Evolutionary conservation across 1,140 invertebrate genomes (phyloP).

Genomic region (Sarcophaga bullata): DNA sequence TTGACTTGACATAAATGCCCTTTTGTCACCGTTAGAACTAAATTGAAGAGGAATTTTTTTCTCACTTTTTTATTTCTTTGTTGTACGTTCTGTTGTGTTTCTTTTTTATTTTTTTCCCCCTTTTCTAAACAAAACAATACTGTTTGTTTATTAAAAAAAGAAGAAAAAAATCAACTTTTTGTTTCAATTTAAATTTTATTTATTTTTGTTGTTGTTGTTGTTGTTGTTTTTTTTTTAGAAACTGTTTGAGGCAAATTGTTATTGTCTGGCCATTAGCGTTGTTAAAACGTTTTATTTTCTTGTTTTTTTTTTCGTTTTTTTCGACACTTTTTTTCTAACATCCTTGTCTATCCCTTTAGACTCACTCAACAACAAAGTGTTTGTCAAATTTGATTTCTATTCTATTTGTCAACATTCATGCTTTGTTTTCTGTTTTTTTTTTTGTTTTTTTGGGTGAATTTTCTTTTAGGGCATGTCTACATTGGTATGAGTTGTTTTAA

Average conservation of each 20-base stretch:
- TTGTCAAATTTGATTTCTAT: conserved; percentile 11
- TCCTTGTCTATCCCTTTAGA: neutral
- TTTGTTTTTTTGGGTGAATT: neutral
- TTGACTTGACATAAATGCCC: conserved; percentile 1
- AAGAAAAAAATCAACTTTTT: no score
- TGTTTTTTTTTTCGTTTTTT: no score
- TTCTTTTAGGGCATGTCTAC: neutral
- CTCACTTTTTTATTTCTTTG: neutral
- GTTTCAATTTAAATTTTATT: neutral
- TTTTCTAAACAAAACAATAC: no score
- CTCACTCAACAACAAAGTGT: neutral
- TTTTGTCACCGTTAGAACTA: conserved; percentile 1
- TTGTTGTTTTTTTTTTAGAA: neutral
- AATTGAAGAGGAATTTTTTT: neutral
- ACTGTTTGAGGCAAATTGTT: conserved; percentile 15
- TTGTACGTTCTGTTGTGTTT: neutral
- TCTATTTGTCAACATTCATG: neutral
- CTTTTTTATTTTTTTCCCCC: no score
- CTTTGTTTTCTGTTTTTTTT: neutral
- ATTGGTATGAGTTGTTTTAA: neutral
- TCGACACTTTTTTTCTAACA: neutral
- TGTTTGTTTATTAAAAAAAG: no score
- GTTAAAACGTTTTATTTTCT: neutral
- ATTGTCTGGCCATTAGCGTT: conserved; percentile 23
- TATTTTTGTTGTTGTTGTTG: no score